These are phyloP conservation scores for Nerophis ophidion DNA, from an alignment of 2,113 vertebrate species.

Conservation along the genomic window DNA sequence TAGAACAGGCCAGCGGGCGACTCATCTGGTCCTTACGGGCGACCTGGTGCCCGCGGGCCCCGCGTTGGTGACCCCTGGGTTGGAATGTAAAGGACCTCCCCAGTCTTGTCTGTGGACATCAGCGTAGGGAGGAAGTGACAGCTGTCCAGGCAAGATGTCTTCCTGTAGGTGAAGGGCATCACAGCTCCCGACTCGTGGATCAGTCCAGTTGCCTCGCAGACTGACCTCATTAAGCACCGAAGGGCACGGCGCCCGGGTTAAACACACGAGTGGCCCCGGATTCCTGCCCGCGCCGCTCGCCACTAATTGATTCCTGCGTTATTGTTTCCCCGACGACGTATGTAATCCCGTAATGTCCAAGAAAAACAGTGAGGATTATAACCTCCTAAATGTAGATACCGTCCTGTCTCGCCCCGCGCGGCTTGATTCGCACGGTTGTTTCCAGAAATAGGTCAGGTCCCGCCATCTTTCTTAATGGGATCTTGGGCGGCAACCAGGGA, in stretches of 20 bases:
- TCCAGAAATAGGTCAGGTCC: slow-evolving; percentile 65
- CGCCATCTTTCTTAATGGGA: slow-evolving; percentile 69
- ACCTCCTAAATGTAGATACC: slow-evolving; percentile 40
- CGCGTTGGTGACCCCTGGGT: no score
- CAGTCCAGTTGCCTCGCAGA: slow-evolving; percentile 31
- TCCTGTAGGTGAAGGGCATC: slow-evolving; percentile 33
- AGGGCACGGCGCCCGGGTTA: slow-evolving; percentile 40
- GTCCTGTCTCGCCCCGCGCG: slow-evolving; percentile 18
- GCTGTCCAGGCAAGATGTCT: slow-evolving; percentile 29
- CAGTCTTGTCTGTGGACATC: slow-evolving; percentile 1
- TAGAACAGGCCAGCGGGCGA: no score
- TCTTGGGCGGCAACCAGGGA: slow-evolving; percentile 62
- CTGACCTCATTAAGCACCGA: slow-evolving; percentile 52
- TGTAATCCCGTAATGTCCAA: slow-evolving; percentile 45
- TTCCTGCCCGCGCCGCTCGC: slow-evolving; percentile 8
- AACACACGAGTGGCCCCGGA: slow-evolving; percentile 18
- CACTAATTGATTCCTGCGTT: slow-evolving; percentile 32
- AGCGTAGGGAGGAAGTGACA: slow-evolving; percentile 32
- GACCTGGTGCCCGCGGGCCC: no score
- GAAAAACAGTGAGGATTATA: slow-evolving; percentile 43
- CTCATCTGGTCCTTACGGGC: no score
- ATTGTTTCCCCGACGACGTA: slow-evolving; percentile 17
- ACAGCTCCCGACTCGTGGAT: slow-evolving; percentile 31
- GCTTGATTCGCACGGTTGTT: slow-evolving; percentile 45
- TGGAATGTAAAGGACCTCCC: neutral